phyloP scores from a whole-genome alignment of 2,888 invertebrate species.

The Chrysina gloriosa region DNA sequence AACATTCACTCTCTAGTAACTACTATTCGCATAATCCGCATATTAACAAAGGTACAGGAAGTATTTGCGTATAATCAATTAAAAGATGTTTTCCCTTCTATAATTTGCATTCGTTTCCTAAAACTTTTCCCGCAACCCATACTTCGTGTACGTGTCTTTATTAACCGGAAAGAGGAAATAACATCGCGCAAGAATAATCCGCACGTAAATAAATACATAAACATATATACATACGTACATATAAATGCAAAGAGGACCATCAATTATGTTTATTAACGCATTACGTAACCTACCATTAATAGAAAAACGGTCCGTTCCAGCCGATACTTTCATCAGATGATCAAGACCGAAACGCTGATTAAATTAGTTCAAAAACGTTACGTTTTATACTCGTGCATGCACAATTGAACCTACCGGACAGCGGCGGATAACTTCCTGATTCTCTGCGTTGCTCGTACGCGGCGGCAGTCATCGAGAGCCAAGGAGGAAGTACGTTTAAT shows the following conservation, averaged over 20 bases:
- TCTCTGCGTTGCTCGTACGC: not conserved
- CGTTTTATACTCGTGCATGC: not conserved
- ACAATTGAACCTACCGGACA: not conserved
- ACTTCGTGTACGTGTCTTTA: not conserved
- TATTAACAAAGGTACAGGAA: constrained; percentile 42
- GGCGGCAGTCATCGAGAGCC: not conserved
- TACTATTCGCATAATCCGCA: too few species aligned
- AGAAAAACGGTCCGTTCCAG: not conserved
- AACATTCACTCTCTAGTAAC: too few species aligned
- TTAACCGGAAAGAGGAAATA: constrained; percentile 1
- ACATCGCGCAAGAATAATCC: not conserved
- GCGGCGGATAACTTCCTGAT: not conserved
- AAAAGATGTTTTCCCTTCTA: not conserved
- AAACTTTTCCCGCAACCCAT: too few species aligned
- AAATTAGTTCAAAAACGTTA: constrained; percentile 11
- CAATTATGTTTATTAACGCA: constrained; percentile 7
- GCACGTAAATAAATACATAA: not conserved
- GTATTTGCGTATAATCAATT: constrained; percentile 38
- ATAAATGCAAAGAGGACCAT: not conserved
- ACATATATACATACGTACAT: not conserved
- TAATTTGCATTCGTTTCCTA: not conserved
- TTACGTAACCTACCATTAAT: constrained; percentile 10
- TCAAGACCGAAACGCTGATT: constrained; percentile 3
- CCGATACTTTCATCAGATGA: constrained; percentile 11
- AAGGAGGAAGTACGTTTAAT: constrained; percentile 13